Percentiles rank a stretch among this genome's conserved stretches.
Conservation (phyloP, 2,888 invertebrate species). For the Drosophila formosana region DNA sequence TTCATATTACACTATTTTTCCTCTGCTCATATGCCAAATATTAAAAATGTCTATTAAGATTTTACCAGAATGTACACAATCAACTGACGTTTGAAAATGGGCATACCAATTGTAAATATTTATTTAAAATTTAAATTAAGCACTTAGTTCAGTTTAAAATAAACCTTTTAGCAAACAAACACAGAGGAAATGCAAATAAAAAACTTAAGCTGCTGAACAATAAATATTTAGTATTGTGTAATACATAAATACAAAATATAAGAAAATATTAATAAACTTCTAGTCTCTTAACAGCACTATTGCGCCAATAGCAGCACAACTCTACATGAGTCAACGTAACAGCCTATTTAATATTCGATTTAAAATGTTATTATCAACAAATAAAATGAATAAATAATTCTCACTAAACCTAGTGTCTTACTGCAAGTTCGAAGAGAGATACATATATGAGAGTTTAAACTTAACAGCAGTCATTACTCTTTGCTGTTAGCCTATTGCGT, state of each 20-base stretch:
- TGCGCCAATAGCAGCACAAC: background rate
- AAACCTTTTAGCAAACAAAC: background rate
- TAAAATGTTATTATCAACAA: background rate
- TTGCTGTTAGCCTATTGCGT: slow-evolving; percentile 23
- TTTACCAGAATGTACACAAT: background rate
- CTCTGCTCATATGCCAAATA: background rate
- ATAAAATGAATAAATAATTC: slow-evolving; percentile 1
- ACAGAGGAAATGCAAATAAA: too few relatives aligned
- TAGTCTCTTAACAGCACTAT: too few relatives aligned
- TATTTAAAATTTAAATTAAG: background rate
- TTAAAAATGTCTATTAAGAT: background rate
- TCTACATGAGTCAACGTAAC: background rate
- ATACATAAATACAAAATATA: background rate
- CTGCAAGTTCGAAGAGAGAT: slow-evolving; percentile 32
- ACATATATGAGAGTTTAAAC: slow-evolving; percentile 14
- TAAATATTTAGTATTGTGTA: background rate
- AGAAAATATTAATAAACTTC: background rate
- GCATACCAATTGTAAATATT: slow-evolving; percentile 11
- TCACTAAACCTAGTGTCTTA: background rate
- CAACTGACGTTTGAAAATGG: background rate
- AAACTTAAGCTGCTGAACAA: background rate
- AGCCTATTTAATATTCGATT: background rate
- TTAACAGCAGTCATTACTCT: slow-evolving; percentile 16
- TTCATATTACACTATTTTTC: too few relatives aligned
- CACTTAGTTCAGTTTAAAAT: background rate